Evolutionary conservation across 2,888 invertebrate species (phyloP).

Genomic region (Sphecodes monilicornis): DNA sequence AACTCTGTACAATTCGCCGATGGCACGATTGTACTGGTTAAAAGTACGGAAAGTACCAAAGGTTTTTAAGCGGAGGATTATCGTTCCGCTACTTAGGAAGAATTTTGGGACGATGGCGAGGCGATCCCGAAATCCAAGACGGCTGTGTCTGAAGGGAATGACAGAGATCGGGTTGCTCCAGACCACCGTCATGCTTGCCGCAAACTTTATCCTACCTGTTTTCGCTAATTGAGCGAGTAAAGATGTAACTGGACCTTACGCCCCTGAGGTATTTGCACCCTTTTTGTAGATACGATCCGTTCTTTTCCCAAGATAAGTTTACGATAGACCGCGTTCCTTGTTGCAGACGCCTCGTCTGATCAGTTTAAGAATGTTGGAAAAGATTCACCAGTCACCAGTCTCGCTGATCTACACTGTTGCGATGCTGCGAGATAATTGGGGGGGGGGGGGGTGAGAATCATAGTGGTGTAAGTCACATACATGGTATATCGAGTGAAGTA

Average conservation of each 20-base stretch:
- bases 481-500: too few relatives aligned
- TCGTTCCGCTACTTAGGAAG: constrained; percentile 80
- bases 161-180: constrained; percentile 83
- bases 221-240: constrained; percentile 84
- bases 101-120: constrained; percentile 74
- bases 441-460: too few relatives aligned
- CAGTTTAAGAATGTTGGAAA: constrained; percentile 20
- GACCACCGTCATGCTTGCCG: constrained; percentile 82
- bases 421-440: neutral
- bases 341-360: constrained; percentile 48
- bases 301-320: constrained; percentile 72
- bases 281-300: constrained; percentile 79
- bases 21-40: constrained; percentile 37
- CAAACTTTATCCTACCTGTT: constrained; percentile 84
- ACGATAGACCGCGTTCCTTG: constrained; percentile 48
- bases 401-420: neutral
- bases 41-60: constrained; percentile 49
- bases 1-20: neutral
- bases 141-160: constrained; percentile 76
- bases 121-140: constrained; percentile 82
- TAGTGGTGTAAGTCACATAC: too few relatives aligned
- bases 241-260: constrained; percentile 84
- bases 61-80: constrained; percentile 78
- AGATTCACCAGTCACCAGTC: constrained; percentile 1
- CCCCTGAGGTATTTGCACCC: constrained; percentile 82